Evolutionary conservation across 2,797 vertebrate genomes (phyloP).

Genomic region (Myotis findleyi): DNA sequence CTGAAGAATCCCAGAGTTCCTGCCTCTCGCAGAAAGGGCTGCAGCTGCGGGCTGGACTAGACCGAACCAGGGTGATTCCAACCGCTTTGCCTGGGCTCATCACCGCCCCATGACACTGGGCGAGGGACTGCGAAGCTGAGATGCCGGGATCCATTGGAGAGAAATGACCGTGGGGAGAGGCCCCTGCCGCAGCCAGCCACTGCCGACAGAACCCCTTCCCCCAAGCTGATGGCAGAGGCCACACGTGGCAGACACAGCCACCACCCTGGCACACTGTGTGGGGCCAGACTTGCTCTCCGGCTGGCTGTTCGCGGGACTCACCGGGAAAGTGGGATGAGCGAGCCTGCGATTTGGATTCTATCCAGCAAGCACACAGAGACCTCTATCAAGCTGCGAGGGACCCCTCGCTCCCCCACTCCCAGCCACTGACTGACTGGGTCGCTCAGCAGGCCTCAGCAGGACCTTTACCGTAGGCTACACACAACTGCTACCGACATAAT

Average conservation of each 20-base stretch:
- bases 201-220: fast-evolving
- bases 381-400: background rate
- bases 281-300: background rate
- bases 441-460: background rate
- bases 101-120: background rate
- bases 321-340: background rate
- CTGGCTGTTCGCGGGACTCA: background rate
- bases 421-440: background rate
- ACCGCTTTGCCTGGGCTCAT: background rate
- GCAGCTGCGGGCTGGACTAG: background rate
- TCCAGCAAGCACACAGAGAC: background rate
- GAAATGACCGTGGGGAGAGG: background rate
- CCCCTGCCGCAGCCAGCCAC: background rate
- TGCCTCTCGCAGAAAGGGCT: background rate
- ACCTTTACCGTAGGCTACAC: background rate
- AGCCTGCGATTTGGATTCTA: background rate
- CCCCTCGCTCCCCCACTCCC: background rate
- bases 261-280: background rate
- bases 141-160: background rate
- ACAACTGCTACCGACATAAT: background rate
- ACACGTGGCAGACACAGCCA: background rate
- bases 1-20: background rate
- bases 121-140: background rate
- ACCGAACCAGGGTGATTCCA: background rate
- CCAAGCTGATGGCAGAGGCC: background rate